Evolutionary conservation across 30 jellyfish, hydroid and myxozoan species (phyloP), one percentile per base, ranked within the genome.

Genomic region (Clytia hemisphaerica): DNA sequence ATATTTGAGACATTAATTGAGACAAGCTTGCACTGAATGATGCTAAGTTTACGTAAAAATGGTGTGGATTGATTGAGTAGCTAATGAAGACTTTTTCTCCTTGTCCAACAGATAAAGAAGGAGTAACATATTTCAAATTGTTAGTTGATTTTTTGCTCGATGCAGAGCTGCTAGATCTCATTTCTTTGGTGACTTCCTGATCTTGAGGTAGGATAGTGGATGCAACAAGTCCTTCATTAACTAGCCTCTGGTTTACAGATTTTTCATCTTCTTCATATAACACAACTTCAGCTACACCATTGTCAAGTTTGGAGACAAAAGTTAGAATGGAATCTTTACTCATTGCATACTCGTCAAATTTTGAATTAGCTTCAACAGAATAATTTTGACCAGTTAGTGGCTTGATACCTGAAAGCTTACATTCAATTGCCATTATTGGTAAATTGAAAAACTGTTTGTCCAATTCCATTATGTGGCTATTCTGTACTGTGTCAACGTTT

Each of bases 1-100:
- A 59, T 49, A 87, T 47, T 27, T 87, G 91, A 4, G 59, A 47
- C 97, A 87, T 87, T 45, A 87, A 45, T 62, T 32, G 69, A 19
- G 61, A 70, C 36, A 87, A 61, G 3, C 26, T 60, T 12, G 48
- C 79, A 5, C 69, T 48, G 58, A 55, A 63, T 50, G 31, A 59
- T 2, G 75, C 81, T 6, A 79, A 45, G 32, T 80, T 85, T 46
- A 93, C 93, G 57, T 58, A 67, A 42, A 87, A 87, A 26, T 58
- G 70, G 61, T 72, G 76, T 7, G 97, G 97, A 37, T 76, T 59
- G 30, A 15, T 35, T 9, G 73, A 58, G 67, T 42, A 79, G 18
- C 86, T 70, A 4, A 79, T 86, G 61, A 33, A 87, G 34, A 76
- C 93, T 21, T 32, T 34, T 28, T 70, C 93, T n/a, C 47, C 45